Conservation (phyloP, 2,113 vertebrate genomes). For the Fulmarus glacialis region DNA sequence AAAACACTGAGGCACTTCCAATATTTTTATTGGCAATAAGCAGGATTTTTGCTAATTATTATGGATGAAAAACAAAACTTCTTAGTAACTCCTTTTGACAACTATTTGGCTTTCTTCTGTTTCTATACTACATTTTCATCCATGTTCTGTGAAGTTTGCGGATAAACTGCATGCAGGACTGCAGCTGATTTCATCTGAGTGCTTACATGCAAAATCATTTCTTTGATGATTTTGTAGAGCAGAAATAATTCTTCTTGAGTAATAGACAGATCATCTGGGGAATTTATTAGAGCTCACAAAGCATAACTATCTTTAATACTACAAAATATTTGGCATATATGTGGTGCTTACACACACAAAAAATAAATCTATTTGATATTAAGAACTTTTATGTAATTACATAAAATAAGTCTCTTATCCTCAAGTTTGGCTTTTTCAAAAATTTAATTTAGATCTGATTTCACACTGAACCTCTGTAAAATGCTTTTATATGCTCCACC, state of each 20-base stretch:
- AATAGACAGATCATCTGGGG: neutral
- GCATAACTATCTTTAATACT: neutral
- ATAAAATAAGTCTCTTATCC: neutral
- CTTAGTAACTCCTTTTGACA: constrained; percentile 45
- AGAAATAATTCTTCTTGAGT: neutral
- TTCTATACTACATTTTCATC: neutral
- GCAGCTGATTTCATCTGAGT: neutral
- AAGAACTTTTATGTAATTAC: neutral
- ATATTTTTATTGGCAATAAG: constrained; percentile 44
- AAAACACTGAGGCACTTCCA: neutral
- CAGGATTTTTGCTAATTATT: constrained; percentile 25
- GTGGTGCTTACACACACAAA: neutral
- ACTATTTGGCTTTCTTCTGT: constrained; percentile 11
- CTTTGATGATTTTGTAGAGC: neutral
- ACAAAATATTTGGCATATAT: neutral
- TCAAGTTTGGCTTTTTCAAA: neutral
- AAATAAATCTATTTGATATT: neutral
- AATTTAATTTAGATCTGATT: neutral
- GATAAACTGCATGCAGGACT: neutral
- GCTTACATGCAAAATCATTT: neutral
- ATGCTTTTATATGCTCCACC: neutral
- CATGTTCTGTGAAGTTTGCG: neutral
- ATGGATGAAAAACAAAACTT: constrained; percentile 9
- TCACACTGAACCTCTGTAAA: neutral
- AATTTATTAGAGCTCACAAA: neutral